phyloP scores from a whole-genome alignment of 2,113 vertebrate genomes.

The Manacus vitellinus region DNA sequence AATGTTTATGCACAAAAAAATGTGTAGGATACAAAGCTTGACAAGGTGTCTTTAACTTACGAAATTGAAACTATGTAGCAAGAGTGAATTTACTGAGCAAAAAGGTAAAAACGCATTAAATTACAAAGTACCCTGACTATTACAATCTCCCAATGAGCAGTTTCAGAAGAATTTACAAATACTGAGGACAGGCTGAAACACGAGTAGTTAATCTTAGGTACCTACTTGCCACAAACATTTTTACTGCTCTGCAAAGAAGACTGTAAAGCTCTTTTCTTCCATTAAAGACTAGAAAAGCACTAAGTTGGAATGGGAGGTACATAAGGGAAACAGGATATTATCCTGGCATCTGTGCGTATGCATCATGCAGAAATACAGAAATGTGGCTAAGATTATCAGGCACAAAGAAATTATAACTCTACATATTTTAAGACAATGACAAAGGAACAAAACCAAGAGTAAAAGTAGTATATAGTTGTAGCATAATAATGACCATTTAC shows the following conservation, averaged over 20 bases:
- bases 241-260: not conserved
- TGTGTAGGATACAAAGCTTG: not conserved
- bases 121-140: not conserved
- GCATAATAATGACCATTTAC: not conserved
- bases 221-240: not conserved
- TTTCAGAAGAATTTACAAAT: not conserved
- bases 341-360: not conserved
- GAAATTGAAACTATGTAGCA: not conserved
- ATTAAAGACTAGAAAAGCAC: not conserved
- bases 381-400: not conserved
- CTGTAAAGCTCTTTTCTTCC: not conserved
- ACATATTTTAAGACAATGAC: not conserved
- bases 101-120: not conserved
- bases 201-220: not conserved
- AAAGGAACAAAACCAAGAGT: not conserved
- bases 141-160: not conserved
- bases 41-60: not conserved
- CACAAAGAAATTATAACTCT: not conserved
- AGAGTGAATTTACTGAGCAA: not conserved
- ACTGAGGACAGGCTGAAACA: not conserved
- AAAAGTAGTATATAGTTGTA: not conserved
- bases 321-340: not conserved
- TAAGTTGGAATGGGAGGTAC: not conserved
- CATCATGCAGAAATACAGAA: not conserved
- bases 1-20: not conserved